phyloP scores from a whole-genome alignment of 2,113 vertebrate genomes.

The Cinclus cinclus region DNA sequence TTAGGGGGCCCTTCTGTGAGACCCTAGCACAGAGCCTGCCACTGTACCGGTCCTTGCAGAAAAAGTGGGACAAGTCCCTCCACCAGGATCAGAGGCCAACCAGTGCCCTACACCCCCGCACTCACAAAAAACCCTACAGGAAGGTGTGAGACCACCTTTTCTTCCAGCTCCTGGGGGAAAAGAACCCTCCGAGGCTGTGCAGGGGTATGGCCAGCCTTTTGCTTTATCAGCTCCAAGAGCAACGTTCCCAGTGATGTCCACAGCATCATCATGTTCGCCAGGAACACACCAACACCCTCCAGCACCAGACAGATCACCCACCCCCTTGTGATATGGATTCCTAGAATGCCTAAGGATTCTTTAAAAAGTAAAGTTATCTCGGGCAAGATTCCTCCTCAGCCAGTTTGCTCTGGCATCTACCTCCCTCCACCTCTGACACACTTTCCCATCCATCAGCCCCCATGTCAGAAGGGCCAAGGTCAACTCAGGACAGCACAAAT shows the following conservation, averaged over 20 bases:
- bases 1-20: accelerated
- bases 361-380: neutral
- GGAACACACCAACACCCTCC: neutral
- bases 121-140: neutral
- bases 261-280: accelerated
- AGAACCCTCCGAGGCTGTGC: accelerated
- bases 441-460: accelerated
- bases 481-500: neutral
- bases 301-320: accelerated
- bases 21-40: neutral
- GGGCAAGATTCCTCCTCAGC: neutral
- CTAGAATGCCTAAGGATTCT: neutral
- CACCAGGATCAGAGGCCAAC: neutral
- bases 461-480: neutral
- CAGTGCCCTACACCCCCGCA: accelerated
- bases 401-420: accelerated
- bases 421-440: neutral
- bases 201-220: neutral
- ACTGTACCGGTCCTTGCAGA: accelerated
- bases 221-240: neutral
- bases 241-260: neutral
- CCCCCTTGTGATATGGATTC: accelerated
- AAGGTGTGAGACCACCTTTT: neutral
- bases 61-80: accelerated
- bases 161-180: neutral